A percentile compares a stretch with the other conserved stretches of the same genome.
These are phyloP conservation scores for Calliopum simillimum DNA, from an alignment of 2,888 invertebrate genomes.

Conservation along the genomic window DNA sequence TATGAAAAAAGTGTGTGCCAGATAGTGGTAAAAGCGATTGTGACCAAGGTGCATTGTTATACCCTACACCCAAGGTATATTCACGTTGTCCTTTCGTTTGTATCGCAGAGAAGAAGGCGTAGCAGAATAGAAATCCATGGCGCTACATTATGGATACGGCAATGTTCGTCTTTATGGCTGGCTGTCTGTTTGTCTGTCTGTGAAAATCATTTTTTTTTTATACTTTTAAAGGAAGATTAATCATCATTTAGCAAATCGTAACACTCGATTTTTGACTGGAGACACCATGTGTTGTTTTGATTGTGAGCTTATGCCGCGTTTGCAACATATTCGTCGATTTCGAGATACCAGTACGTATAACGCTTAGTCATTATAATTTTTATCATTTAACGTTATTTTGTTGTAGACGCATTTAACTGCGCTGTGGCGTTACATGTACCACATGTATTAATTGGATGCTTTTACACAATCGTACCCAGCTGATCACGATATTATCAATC, in stretches of 20 bases:
- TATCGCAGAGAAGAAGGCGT: too few relatives aligned
- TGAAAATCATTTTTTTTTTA: too few relatives aligned
- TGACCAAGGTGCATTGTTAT: too few relatives aligned
- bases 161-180: too few relatives aligned
- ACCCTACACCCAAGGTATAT: too few relatives aligned
- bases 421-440: slow-evolving; percentile 97
- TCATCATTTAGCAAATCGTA: slow-evolving; percentile 86
- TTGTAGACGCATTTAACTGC: slow-evolving; percentile 77
- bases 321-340: slow-evolving; percentile 96
- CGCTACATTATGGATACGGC: too few relatives aligned
- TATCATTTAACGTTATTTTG: slow-evolving; percentile 11
- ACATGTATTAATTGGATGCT: slow-evolving; percentile 98
- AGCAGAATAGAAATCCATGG: too few relatives aligned
- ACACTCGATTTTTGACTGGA: slow-evolving; percentile 92
- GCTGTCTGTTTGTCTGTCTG: too few relatives aligned
- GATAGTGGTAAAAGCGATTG: too few relatives aligned
- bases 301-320: slow-evolving; percentile 97
- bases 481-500: slow-evolving; percentile 99
- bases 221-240: slow-evolving; percentile 90
- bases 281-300: slow-evolving; percentile 99
- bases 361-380: slow-evolving; percentile 1
- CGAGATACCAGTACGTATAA: slow-evolving; percentile 77
- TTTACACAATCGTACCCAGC: slow-evolving; percentile 99
- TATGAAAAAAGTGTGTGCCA: too few relatives aligned
- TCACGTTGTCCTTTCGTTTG: too few relatives aligned